phyloP scores from a whole-genome alignment of 1,140 invertebrate genomes.

The Centruroides sculpturatus region DNA sequence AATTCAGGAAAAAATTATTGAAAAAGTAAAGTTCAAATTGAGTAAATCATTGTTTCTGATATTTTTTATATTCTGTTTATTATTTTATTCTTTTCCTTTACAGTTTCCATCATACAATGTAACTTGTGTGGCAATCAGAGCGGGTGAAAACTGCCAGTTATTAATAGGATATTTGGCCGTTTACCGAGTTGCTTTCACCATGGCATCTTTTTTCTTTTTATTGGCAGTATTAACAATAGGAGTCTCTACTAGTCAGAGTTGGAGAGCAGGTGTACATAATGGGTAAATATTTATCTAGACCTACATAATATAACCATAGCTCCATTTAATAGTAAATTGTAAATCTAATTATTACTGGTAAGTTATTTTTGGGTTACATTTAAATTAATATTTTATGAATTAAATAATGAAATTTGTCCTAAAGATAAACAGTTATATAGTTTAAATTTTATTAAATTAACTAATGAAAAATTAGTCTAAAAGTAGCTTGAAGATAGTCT shows the following conservation, averaged over 20 bases:
- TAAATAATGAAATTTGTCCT: no score
- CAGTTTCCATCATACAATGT: constrained; percentile 30
- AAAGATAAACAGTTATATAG: no score
- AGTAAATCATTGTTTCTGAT: constrained; percentile 1
- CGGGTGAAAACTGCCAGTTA: constrained; percentile 29
- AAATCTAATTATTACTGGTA: no score
- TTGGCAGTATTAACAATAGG: constrained; percentile 89
- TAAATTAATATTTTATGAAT: no score
- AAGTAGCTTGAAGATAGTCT: no score
- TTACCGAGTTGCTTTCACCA: constrained; percentile 31
- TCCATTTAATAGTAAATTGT: no score
- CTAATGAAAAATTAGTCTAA: no score
- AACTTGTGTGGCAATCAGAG: constrained; percentile 27
- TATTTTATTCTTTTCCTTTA: constrained; percentile 10
- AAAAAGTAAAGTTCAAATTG: constrained; percentile 23
- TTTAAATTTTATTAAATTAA: no score
- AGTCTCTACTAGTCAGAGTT: constrained; percentile 81
- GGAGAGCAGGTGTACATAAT: constrained; percentile 87
- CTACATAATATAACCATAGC: constrained; percentile 29
- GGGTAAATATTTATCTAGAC: constrained; percentile 45
- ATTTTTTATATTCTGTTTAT: not conserved
- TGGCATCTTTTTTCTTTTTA: constrained; percentile 64
- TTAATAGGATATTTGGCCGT: constrained; percentile 34
- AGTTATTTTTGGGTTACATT: no score
- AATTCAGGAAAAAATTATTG: constrained; percentile 26